phyloP scores from a whole-genome alignment of 2,888 invertebrate species.

The Eugnorisma glareosa region DNA sequence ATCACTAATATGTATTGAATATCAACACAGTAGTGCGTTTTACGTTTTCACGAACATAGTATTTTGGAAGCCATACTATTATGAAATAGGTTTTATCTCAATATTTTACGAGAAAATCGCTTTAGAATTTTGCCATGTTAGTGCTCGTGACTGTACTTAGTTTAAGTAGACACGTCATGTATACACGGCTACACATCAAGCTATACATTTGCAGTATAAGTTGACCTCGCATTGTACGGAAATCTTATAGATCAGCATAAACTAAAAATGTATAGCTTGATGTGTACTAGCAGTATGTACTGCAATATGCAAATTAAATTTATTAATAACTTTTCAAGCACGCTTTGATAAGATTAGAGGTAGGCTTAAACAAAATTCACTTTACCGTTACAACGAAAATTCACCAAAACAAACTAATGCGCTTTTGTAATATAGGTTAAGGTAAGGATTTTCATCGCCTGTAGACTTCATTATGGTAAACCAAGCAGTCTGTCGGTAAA shows the following conservation, averaged over 20 bases:
- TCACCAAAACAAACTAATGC: neutral
- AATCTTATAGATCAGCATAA: too few species aligned
- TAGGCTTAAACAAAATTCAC: neutral
- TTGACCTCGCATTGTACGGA: too few species aligned
- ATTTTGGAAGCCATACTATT: neutral
- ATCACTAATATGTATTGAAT: too few species aligned
- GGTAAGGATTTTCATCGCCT: neutral
- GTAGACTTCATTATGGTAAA: neutral
- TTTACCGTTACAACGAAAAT: neutral
- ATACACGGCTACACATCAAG: too few species aligned
- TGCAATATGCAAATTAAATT: slow-evolving; percentile 11
- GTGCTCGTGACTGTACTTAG: neutral
- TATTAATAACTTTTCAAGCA: slow-evolving; percentile 8
- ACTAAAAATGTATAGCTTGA: too few species aligned
- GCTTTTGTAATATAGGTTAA: neutral
- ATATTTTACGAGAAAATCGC: neutral
- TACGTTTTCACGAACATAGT: neutral
- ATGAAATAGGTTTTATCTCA: neutral
- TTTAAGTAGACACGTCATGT: neutral
- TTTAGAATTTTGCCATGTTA: neutral
- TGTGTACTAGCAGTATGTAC: too few species aligned
- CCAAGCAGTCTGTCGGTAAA: neutral
- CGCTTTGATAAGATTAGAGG: slow-evolving; percentile 26
- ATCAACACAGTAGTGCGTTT: too few species aligned
- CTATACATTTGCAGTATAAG: too few species aligned